These are phyloP conservation scores for Zhuqinia jingwanae DNA, from an alignment of 2,888 invertebrate genomes.

Conservation along the genomic window DNA sequence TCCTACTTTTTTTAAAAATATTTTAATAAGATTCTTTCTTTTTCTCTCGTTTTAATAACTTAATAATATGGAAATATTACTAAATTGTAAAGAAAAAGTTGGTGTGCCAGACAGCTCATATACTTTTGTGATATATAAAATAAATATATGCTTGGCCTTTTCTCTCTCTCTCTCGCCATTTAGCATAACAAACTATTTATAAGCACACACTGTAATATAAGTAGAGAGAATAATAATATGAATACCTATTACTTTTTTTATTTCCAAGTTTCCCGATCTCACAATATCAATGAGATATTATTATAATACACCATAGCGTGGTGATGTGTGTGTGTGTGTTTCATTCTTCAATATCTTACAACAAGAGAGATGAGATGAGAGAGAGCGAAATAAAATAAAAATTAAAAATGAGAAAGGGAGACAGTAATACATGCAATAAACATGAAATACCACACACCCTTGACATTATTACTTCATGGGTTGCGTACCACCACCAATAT, in stretches of 20 bases:
- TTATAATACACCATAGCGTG: not conserved
- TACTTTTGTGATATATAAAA: too few relatives aligned
- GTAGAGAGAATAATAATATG: not conserved
- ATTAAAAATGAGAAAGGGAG: slow-evolving; percentile 40
- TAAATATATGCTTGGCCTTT: too few relatives aligned
- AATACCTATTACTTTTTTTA: not conserved
- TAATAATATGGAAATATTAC: slow-evolving; percentile 21
- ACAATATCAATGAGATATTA: slow-evolving; percentile 20
- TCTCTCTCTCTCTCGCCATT: too few relatives aligned
- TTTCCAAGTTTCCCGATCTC: not conserved
- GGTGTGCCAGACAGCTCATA: too few relatives aligned
- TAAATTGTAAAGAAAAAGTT: not conserved
- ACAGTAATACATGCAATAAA: slow-evolving; percentile 64
- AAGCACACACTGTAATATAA: not conserved
- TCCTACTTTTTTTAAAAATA: not conserved
- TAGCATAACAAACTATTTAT: not conserved
- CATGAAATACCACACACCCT: slow-evolving; percentile 65
- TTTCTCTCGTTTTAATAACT: slow-evolving; percentile 16
- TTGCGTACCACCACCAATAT: slow-evolving; percentile 14
- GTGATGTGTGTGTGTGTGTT: not conserved
- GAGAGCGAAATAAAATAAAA: too few relatives aligned
- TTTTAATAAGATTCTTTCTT: not conserved
- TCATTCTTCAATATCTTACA: not conserved
- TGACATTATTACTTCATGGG: slow-evolving; percentile 59
- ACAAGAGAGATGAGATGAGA: too few relatives aligned